phyloP scores from a whole-genome alignment of 1,140 invertebrate species.

The Meloidogyne floridensis region DNA sequence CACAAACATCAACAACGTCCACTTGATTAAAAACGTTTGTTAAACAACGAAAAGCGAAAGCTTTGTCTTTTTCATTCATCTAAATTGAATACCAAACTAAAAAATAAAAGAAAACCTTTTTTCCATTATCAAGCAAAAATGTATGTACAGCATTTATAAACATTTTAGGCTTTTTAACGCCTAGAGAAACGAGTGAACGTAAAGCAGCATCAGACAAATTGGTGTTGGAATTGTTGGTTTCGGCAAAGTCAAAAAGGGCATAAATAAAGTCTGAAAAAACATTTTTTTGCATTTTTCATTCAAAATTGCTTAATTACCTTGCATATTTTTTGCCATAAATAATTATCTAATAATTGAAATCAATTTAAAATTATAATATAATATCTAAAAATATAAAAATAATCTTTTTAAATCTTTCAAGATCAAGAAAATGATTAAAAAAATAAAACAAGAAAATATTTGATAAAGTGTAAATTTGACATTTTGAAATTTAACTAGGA shows the following conservation, averaged over 20 bases:
- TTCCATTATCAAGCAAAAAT: constrained; percentile 51
- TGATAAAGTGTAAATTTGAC: neutral
- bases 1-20: constrained; percentile 46
- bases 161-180: constrained; percentile 47
- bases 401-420: neutral
- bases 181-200: constrained; percentile 41
- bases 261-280: constrained; percentile 50
- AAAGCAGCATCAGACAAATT: constrained; percentile 38
- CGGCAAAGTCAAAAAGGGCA: constrained; percentile 55
- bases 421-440: neutral
- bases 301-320: neutral
- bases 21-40: constrained; percentile 41
- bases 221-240: constrained; percentile 33
- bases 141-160: constrained; percentile 52
- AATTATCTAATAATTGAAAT: neutral
- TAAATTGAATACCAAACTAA: constrained; percentile 40
- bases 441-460: neutral
- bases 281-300: neutral
- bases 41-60: constrained; percentile 50
- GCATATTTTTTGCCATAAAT: neutral
- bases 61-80: constrained; percentile 45
- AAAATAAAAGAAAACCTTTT: constrained; percentile 37
- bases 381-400: neutral
- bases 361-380: neutral
- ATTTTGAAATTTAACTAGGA: neutral